A percentile compares a stretch with the other conserved stretches of the same genome.
Conservation (phyloP, 2,797 vertebrate species). For the Melanotaenia trifasciata region DNA sequence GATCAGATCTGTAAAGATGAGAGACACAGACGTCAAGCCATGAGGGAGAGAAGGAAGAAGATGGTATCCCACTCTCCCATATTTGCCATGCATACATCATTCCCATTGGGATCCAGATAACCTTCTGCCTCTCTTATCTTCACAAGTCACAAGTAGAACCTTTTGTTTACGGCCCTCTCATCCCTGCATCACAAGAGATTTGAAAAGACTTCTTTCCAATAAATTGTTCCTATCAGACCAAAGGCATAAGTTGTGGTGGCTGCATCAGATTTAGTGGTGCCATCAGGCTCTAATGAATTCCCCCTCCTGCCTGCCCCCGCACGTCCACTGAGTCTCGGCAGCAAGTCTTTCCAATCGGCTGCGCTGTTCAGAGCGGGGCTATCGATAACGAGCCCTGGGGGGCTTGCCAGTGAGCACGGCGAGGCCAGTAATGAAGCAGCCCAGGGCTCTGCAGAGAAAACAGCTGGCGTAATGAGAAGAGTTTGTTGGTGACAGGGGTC, state of each 20-base stretch:
- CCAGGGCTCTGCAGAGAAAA: slow-evolving; percentile 50
- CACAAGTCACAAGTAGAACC: slow-evolving; percentile 29
- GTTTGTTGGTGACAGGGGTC: slow-evolving; percentile 32
- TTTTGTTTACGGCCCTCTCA: slow-evolving; percentile 67
- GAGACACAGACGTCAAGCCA: slow-evolving; percentile 13
- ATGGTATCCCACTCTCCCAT: slow-evolving; percentile 18
- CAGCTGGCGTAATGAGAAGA: slow-evolving; percentile 66
- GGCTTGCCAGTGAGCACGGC: slow-evolving; percentile 32
- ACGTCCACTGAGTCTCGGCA: slow-evolving; percentile 30
- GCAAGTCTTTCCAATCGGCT: slow-evolving; percentile 53
- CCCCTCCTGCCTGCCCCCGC: slow-evolving; percentile 40
- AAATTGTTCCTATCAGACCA: slow-evolving; percentile 62
- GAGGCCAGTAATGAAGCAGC: slow-evolving; percentile 66
- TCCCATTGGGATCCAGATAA: slow-evolving; percentile 56
- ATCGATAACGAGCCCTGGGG: slow-evolving; percentile 75
- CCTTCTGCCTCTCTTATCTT: slow-evolving; percentile 68
- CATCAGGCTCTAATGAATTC: slow-evolving; percentile 72
- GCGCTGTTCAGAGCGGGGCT: slow-evolving; percentile 53
- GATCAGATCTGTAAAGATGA: slow-evolving; percentile 55
- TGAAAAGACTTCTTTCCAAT: slow-evolving; percentile 53
- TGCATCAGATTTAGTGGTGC: slow-evolving; percentile 64
- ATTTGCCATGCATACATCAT: slow-evolving; percentile 62
- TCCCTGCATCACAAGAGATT: slow-evolving; percentile 55
- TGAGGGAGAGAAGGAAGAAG: slow-evolving; percentile 18
- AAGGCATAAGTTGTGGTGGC: slow-evolving; percentile 59